phyloP scores from a whole-genome alignment of 2,797 vertebrate genomes.

The Poeciliopsis turneri region DNA sequence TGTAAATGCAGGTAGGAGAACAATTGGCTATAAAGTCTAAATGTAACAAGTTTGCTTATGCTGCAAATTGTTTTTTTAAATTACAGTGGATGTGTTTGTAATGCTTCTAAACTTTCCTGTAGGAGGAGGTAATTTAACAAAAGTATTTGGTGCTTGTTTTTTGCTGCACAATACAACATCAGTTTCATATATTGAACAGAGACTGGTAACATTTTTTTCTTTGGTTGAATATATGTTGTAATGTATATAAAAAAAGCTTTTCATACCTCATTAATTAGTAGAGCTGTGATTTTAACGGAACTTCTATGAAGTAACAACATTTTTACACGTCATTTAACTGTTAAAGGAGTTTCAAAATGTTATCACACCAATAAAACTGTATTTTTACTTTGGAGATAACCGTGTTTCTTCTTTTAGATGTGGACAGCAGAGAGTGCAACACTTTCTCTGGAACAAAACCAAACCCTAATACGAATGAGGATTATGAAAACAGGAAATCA shows the following conservation, averaged over 20 bases:
- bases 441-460: constrained; percentile 17
- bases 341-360: neutral
- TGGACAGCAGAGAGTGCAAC: constrained; percentile 38
- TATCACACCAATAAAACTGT: neutral
- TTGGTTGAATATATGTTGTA: neutral
- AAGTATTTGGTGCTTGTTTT: neutral
- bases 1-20: constrained; percentile 42
- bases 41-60: neutral
- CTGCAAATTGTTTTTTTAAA: neutral
- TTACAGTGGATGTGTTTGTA: neutral
- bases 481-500: neutral
- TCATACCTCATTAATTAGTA: neutral
- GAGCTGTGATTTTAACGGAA: neutral
- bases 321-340: neutral
- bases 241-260: neutral
- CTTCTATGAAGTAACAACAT: neutral
- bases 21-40: neutral
- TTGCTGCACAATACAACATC: neutral
- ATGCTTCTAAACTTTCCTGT: neutral
- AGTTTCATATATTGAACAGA: neutral
- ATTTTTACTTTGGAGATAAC: neutral
- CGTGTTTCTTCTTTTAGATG: constrained; percentile 7
- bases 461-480: neutral
- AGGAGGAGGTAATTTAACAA: neutral
- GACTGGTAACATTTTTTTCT: neutral